phyloP scores from a whole-genome alignment of 2,888 invertebrate genomes.

The Lordiphosa fenestrarum region DNA sequence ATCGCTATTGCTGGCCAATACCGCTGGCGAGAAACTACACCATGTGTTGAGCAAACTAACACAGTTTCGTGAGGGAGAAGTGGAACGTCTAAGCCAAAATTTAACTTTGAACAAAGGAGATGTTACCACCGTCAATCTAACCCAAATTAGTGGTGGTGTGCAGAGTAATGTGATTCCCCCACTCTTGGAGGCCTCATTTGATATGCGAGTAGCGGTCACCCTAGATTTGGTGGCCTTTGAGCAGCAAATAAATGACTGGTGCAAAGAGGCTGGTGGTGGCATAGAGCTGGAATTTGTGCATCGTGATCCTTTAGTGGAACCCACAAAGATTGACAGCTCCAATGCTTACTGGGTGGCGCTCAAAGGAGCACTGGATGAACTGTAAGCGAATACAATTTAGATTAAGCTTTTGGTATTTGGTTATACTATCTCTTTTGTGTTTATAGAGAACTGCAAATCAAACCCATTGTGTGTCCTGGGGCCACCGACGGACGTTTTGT shows the following conservation, averaged over 20 bases:
- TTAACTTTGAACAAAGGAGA: conserved; percentile 86
- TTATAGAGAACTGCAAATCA: no score
- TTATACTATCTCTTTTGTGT: conserved; percentile 74
- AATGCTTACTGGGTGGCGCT: conserved; percentile 89
- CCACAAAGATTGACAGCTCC: conserved; percentile 83
- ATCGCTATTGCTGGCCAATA: conserved; percentile 89
- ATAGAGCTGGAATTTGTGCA: conserved; percentile 83
- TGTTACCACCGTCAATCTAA: conserved; percentile 93
- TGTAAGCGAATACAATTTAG: conserved; percentile 67
- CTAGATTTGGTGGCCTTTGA: conserved; percentile 64
- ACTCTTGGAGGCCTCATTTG: conserved; percentile 88
- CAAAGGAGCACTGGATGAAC: conserved; percentile 83
- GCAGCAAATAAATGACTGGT: conserved; percentile 82
- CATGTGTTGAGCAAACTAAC: conserved; percentile 88
- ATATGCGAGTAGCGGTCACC: conserved; percentile 84
- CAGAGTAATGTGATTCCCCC: conserved; percentile 95
- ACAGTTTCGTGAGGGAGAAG: conserved; percentile 81
- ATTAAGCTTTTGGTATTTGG: no score
- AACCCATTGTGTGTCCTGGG: conserved; percentile 87
- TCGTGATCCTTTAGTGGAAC: conserved; percentile 83
- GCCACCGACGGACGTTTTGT: conserved; percentile 94
- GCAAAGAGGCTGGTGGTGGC: conserved; percentile 54
- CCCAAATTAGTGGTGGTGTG: conserved; percentile 91
- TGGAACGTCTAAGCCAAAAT: conserved; percentile 82
- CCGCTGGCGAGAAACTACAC: conserved; percentile 91